Conservation (phyloP, 37 sponge, comb jelly and placozoan species). For the Mnemiopsis leidyi region DNA sequence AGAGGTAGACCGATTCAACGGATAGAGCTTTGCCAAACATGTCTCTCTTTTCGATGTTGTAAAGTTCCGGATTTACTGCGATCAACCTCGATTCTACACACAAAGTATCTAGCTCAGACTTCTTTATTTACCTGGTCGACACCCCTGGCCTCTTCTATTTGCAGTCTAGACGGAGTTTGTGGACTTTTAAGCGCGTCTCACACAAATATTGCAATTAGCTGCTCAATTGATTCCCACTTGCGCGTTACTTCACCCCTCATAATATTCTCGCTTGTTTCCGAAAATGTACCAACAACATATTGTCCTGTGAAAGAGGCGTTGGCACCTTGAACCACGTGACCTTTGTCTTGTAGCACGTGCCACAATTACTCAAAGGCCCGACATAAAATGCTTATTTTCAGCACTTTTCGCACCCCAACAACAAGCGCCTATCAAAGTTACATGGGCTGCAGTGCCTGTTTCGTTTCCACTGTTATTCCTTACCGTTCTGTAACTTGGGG, state of each 20-base stretch:
- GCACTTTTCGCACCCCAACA: neutral
- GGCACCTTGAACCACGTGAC: neutral
- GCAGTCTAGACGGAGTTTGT: too few species aligned
- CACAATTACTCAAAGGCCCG: neutral
- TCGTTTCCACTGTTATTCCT: neutral
- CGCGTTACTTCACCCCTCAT: too few species aligned
- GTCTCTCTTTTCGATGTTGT: neutral
- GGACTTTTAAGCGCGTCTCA: too few species aligned
- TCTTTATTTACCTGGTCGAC: too few species aligned
- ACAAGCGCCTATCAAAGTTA: too few species aligned
- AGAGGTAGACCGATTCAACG: neutral
- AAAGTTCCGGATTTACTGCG: too few species aligned
- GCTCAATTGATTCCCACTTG: too few species aligned
- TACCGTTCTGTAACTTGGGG: too few species aligned
- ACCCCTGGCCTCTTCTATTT: too few species aligned
- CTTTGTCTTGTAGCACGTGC: neutral
- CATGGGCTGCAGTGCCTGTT: neutral
- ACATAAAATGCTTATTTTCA: neutral
- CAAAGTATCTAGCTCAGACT: too few species aligned
- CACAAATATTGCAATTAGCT: too few species aligned
- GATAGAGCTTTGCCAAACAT: neutral
- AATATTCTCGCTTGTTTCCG: neutral
- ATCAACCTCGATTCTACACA: too few species aligned
- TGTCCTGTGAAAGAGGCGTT: neutral
- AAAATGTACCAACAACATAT: neutral